Percentiles rank a stretch among this genome's conserved stretches.
Evolutionary conservation across 2,888 invertebrate species (phyloP).

Genomic region (Dynastes tityus): DNA sequence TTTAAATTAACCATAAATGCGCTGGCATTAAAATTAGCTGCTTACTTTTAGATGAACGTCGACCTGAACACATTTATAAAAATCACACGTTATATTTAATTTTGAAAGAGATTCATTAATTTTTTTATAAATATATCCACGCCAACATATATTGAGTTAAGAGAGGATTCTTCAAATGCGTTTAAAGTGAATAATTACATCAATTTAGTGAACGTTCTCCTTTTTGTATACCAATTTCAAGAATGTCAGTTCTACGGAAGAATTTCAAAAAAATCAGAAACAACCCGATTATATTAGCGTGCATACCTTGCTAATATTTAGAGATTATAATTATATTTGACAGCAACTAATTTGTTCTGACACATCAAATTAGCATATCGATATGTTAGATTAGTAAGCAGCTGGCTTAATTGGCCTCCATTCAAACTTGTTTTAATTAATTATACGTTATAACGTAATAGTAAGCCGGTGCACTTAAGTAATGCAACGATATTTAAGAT

Average conservation of each 20-base stretch:
- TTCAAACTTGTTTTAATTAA: neutral
- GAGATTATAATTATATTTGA: neutral
- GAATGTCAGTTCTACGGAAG: neutral
- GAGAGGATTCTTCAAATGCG: too few relatives aligned
- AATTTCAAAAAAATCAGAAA: neutral
- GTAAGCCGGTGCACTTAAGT: neutral
- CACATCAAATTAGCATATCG: neutral
- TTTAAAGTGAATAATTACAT: too few relatives aligned
- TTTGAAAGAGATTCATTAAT: too few relatives aligned
- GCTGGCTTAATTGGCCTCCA: neutral
- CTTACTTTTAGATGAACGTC: neutral
- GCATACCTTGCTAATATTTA: conserved; percentile 1
- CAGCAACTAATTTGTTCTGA: neutral
- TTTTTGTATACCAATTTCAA: neutral
- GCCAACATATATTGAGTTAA: too few relatives aligned
- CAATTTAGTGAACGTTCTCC: too few relatives aligned
- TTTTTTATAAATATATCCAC: too few relatives aligned
- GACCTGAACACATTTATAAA: neutral
- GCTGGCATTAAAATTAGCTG: neutral
- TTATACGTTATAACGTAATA: neutral
- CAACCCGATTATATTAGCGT: neutral
- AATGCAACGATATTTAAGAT: neutral
- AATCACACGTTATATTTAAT: neutral
- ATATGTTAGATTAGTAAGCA: neutral
- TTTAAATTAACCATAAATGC: neutral